phyloP scores from a whole-genome alignment of 2,888 invertebrate species.

The Julus scanicus region DNA sequence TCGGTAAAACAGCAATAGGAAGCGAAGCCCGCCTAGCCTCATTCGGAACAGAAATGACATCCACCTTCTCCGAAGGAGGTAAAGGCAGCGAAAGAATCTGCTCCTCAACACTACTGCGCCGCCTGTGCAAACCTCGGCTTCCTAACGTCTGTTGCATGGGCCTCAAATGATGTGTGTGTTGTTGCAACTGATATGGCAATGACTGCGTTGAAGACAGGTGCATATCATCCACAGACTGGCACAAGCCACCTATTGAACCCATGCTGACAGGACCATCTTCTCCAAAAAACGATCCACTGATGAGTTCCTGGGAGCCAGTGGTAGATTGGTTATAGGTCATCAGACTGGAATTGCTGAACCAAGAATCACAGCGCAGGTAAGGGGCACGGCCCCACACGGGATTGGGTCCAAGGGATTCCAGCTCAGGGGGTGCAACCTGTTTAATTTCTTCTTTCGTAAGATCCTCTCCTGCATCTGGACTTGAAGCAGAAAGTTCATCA shows the following conservation, averaged over 20 bases:
- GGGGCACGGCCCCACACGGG: conserved; percentile 13
- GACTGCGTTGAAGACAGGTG: conserved; percentile 55
- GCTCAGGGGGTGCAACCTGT: not conserved
- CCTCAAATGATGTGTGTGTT: conserved; percentile 46
- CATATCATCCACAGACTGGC: conserved; percentile 49
- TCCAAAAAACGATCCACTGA: conserved; percentile 52
- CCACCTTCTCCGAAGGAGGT: conserved; percentile 2
- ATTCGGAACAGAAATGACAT: not conserved
- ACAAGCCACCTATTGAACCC: conserved; percentile 17
- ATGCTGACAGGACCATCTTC: conserved; percentile 47
- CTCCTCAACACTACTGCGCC: conserved; percentile 50
- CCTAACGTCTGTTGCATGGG: conserved; percentile 28
- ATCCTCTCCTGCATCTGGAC: not conserved
- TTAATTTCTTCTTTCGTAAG: not conserved
- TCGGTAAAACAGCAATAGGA: conserved; percentile 16
- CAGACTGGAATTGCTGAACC: conserved; percentile 56
- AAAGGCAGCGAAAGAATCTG: conserved; percentile 38
- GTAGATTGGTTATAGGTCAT: conserved; percentile 55
- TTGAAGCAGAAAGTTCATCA: not conserved
- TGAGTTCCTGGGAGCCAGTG: conserved; percentile 56
- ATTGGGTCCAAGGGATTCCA: conserved; percentile 14
- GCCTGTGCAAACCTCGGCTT: not conserved
- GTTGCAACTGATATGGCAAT: conserved; percentile 27
- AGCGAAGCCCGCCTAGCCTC: conserved; percentile 12
- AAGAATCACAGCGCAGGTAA: conserved; percentile 54